Base-by-base conservation (phyloP, 1,140 invertebrate genomes). In the Cryptotermes secundus region DNA sequence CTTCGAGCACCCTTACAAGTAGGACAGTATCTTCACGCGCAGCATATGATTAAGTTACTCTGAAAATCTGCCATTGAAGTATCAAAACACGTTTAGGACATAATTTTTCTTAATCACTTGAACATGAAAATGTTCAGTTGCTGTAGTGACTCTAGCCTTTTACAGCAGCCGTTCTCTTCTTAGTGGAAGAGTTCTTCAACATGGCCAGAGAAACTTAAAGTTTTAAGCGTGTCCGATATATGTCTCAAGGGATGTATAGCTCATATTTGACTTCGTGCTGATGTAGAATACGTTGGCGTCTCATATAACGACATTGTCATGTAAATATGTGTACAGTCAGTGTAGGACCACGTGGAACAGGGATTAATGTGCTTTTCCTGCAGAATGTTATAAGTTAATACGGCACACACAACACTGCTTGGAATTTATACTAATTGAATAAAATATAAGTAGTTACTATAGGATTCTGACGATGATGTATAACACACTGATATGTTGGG, bases 221-320 rank as follows among this genome's bases (percentile, higher is more conserved):
- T 59, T 59, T 59, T 59, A 59, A 59, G 24, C 53, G 53, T 19
- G 53, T 59, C 22, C 53, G 19, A 59, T 59, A 59, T 59, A 22
- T 59, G 24, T 59, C 53, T n/a, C 26, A 59, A 22, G 53, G 53
- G 53, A 59, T 59, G 53, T 59, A 59, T 59, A 59, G 53, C 53
- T 59, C 53, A 59, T 59, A 59, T 26, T 59, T 10, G 53, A 6
- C 53, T 42, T 19, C 53, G 19, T 59, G 53, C 22, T 59, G 53
- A 59, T n/a, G 53, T 14, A 42, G 53, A 2, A 22, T n/a, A 59
- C 26, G 53, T 59, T 7, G 53, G 26, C 53, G 26, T 59, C 53
- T 59, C 19, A 59, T 59, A 59, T 59, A 59, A 59, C 53, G 53
- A 59, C 53, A 59, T 59, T 59, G 53, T n/a, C 53, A 59, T 59